A percentile compares a stretch with the other conserved stretches of the same genome.
Evolutionary conservation across 23 tunicate genomes (phyloP).

Genomic region (Styela plicata): DNA sequence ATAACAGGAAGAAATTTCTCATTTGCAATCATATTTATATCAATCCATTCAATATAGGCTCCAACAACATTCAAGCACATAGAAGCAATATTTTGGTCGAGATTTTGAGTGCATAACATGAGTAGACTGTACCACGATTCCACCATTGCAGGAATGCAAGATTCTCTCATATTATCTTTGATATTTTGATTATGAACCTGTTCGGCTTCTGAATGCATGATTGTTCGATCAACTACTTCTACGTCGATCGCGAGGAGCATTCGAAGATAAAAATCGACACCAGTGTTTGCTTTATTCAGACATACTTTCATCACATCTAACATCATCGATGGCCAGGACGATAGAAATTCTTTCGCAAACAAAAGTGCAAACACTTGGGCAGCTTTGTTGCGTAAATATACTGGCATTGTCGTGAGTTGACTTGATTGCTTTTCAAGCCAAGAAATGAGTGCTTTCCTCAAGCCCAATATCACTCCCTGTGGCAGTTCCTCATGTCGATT

Average conservation of each 20-base stretch:
- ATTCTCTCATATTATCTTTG: conserved; percentile 91
- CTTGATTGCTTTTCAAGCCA: conserved; percentile 78
- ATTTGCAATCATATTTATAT: conserved; percentile 84
- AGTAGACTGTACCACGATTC: conserved; percentile 71
- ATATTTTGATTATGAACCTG: conserved; percentile 56
- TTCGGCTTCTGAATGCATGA: conserved; percentile 58
- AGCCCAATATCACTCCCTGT: conserved; percentile 28
- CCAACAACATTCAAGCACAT: conserved; percentile 84
- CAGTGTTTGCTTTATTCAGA: conserved; percentile 41
- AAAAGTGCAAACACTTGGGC: conserved; percentile 82
- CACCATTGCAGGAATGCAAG: conserved; percentile 67
- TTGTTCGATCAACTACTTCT: conserved; percentile 85
- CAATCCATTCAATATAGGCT: conserved; percentile 89
- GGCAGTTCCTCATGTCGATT: conserved; percentile 44
- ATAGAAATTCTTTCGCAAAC: conserved; percentile 70
- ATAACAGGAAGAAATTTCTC: conserved; percentile 36
- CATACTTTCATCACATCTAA: conserved; percentile 52
- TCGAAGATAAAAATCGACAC: conserved; percentile 59
- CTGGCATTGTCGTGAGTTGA: not conserved
- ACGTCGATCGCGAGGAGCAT: conserved; percentile 77
- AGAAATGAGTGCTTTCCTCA: conserved; percentile 45
- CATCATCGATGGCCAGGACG: conserved; percentile 57
- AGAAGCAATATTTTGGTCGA: not conserved
- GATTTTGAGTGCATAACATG: not conserved
- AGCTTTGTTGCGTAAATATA: conserved; percentile 68